phyloP scores from a whole-genome alignment of 2,113 vertebrate species.

The Lamprologus sp. region DNA sequence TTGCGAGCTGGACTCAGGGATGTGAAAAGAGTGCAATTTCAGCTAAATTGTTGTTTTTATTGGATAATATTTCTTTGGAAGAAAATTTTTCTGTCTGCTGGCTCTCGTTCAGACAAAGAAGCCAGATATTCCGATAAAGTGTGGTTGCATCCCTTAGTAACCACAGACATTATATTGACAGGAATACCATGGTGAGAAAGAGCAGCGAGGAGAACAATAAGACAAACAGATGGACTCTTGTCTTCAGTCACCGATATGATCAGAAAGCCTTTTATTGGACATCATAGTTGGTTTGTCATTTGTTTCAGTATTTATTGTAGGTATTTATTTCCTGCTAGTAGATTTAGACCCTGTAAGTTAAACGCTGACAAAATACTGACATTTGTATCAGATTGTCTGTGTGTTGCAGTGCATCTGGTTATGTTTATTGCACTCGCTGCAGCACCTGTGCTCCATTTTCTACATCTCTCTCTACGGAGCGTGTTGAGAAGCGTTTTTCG shows the following conservation, averaged over 20 bases:
- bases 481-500: slow-evolving; percentile 39
- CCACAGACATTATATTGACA: slow-evolving; percentile 38
- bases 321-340: not conserved
- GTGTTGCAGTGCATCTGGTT: slow-evolving; percentile 9
- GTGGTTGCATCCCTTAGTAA: slow-evolving; percentile 22
- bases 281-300: not conserved
- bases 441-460: slow-evolving; percentile 58
- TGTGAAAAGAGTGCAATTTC: slow-evolving; percentile 6
- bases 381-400: slow-evolving; percentile 4
- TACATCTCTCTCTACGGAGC: slow-evolving; percentile 30
- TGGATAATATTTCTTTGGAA: slow-evolving; percentile 20
- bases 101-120: slow-evolving; percentile 10
- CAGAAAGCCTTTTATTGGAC: slow-evolving; percentile 1
- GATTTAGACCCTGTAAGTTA: not conserved
- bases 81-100: not conserved
- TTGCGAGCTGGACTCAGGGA: not conserved
- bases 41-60: slow-evolving; percentile 21
- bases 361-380: not conserved
- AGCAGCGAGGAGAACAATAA: not conserved
- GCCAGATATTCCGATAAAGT: slow-evolving; percentile 14
- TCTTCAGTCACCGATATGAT: slow-evolving; percentile 21
- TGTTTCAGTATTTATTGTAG: not conserved
- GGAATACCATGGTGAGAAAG: not conserved
- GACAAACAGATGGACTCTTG: slow-evolving; percentile 27
- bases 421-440: slow-evolving; percentile 6